These are phyloP conservation scores for Diplodus puntazzo DNA, from an alignment of 2,797 vertebrate genomes.

Conservation along the genomic window DNA sequence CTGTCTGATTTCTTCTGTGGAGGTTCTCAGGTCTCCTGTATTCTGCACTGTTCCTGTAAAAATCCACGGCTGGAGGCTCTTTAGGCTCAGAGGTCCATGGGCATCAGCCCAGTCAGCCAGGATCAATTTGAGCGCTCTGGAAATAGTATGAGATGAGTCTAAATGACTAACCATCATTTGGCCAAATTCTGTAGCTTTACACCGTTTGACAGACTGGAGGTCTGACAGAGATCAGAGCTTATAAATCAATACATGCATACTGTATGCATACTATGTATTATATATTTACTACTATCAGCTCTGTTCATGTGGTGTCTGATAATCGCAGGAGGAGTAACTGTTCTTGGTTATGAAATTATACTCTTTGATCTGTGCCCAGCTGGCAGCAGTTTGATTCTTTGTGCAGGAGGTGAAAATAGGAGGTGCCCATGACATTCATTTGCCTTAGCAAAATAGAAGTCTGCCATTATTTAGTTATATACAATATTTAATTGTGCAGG, in stretches of 20 bases:
- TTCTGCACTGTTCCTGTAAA: slow-evolving; percentile 30
- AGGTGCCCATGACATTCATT: too few species aligned
- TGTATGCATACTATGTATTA: neutral
- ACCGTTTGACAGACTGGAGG: neutral
- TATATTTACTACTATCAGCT: too few species aligned
- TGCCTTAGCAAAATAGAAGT: too few species aligned
- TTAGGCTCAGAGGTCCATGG: slow-evolving; percentile 20
- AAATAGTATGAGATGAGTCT: slow-evolving; percentile 19
- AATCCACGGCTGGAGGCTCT: slow-evolving; percentile 20
- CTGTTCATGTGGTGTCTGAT: neutral
- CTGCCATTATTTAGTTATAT: too few species aligned
- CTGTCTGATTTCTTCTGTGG: slow-evolving; percentile 35
- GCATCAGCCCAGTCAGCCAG: slow-evolving; percentile 14
- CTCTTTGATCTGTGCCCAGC: neutral
- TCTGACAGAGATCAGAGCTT: neutral
- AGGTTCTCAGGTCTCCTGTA: slow-evolving; percentile 15
- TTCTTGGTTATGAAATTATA: neutral
- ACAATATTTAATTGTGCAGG: too few species aligned
- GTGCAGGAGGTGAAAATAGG: neutral
- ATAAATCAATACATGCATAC: neutral
- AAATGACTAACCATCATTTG: slow-evolving; percentile 9
- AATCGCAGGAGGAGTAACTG: neutral
- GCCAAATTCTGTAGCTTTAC: neutral
- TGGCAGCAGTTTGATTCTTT: neutral
- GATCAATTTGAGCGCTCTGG: slow-evolving; percentile 27